These are phyloP conservation scores for Recurvirostra avosetta DNA, from an alignment of 2,113 vertebrate genomes.

Conservation along the genomic window DNA sequence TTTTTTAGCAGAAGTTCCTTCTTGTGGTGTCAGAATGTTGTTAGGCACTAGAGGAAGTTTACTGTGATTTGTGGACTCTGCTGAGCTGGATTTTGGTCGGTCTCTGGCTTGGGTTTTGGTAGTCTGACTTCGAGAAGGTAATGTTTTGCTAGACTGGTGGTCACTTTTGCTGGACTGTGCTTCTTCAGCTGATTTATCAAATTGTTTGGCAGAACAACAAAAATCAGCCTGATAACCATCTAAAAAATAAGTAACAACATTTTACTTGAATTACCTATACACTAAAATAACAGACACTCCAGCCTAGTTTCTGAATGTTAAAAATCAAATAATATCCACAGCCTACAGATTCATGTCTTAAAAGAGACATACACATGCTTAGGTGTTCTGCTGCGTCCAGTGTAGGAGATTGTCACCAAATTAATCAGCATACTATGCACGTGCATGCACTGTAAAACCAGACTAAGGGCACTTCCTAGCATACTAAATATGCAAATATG, in stretches of 20 bases:
- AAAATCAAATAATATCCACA: not conserved
- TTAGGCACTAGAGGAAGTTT: conserved; percentile 80
- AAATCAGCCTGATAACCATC: conserved; percentile 94
- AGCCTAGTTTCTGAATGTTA: not conserved
- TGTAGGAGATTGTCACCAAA: not conserved
- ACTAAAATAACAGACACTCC: not conserved
- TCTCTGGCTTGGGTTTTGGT: conserved; percentile 71
- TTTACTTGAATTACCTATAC: not conserved
- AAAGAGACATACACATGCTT: not conserved
- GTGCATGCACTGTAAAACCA: not conserved
- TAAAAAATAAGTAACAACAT: conserved; percentile 62
- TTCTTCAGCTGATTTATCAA: conserved; percentile 64
- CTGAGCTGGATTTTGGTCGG: conserved; percentile 59
- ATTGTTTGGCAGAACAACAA: conserved; percentile 87
- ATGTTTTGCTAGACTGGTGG: conserved; percentile 50
- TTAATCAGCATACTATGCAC: not conserved
- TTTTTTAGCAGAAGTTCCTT: conserved; percentile 71
- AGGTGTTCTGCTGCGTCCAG: not conserved
- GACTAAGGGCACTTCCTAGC: not conserved
- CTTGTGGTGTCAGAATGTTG: conserved; percentile 71
- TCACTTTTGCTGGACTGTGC: conserved; percentile 64
- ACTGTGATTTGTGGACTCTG: conserved; percentile 70
- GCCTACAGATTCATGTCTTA: not conserved
- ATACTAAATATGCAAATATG: not conserved
- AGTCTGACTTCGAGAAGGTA: conserved; percentile 54